Percentiles rank a stretch among this genome's conserved stretches.
Evolutionary conservation across 2,888 invertebrate species (phyloP).

Genomic region (Tenthredo distinguenda): DNA sequence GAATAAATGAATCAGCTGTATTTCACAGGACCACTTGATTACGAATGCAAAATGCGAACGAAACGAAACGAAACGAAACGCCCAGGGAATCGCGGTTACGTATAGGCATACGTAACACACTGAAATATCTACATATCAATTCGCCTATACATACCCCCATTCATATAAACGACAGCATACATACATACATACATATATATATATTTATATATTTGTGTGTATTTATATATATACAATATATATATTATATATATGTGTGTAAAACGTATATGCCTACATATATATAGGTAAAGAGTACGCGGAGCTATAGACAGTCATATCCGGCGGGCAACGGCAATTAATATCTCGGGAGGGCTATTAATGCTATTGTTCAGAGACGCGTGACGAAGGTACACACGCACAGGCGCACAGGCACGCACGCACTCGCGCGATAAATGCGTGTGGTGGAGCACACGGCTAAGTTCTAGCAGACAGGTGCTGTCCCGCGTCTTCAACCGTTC

Average conservation of each 20-base stretch:
- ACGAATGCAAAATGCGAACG: constrained; percentile 27
- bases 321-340: constrained; percentile 77
- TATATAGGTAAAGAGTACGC: constrained; percentile 69
- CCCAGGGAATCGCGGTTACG: constrained; percentile 26
- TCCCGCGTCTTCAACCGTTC: constrained; percentile 44
- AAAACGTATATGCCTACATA: too few species aligned
- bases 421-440: constrained; percentile 32
- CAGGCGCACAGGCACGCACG: constrained; percentile 40
- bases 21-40: constrained; percentile 16
- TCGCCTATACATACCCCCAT: neutral
- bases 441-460: constrained; percentile 39
- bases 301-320: constrained; percentile 76
- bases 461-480: constrained; percentile 48
- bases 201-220: neutral
- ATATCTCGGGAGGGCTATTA: constrained; percentile 77
- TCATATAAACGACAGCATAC: neutral
- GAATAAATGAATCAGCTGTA: constrained; percentile 22
- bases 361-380: constrained; percentile 78
- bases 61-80: constrained; percentile 34
- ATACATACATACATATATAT: neutral
- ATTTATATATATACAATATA: neutral
- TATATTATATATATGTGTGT: constrained; percentile 54
- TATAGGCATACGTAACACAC: neutral
- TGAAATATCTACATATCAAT: neutral
- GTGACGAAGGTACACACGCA: constrained; percentile 70